Evolutionary conservation across 2,797 vertebrate species (phyloP).

Genomic region (Nannoperca obscura): DNA sequence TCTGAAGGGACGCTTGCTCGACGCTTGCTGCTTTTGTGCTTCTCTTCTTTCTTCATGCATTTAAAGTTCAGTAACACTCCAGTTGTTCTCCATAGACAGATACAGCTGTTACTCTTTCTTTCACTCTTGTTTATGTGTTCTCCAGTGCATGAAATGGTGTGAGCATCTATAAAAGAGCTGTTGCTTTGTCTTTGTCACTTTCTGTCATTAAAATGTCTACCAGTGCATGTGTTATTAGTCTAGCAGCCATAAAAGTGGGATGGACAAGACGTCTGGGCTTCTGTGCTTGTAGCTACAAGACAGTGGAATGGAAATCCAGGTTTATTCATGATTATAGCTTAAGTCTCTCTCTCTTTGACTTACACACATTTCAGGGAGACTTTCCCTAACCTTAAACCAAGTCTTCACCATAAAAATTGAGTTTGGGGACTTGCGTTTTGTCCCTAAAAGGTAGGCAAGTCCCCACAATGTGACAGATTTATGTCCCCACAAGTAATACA

Average conservation of each 20-base stretch:
- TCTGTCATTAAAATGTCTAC: conserved; percentile 49
- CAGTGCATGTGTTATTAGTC: conserved; percentile 23
- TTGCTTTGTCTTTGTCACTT: conserved; percentile 47
- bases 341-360: too few species aligned
- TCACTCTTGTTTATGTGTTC: conserved; percentile 24
- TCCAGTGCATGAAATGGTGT: conserved; percentile 17
- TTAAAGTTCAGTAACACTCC: conserved; percentile 1
- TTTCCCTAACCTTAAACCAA: too few species aligned
- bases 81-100: conserved; percentile 2
- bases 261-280: conserved; percentile 20
- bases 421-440: too few species aligned
- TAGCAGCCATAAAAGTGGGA: conserved; percentile 29
- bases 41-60: background rate
- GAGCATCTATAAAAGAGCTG: conserved; percentile 31
- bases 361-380: too few species aligned
- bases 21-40: background rate
- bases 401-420: too few species aligned
- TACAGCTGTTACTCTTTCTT: conserved; percentile 34
- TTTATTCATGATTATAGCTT: conserved; percentile 20
- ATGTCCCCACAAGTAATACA: too few species aligned
- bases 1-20: conserved; percentile 22
- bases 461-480: too few species aligned
- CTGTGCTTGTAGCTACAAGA: conserved; percentile 21
- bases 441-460: too few species aligned
- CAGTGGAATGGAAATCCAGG: conserved; percentile 1